Evolutionary conservation across 2,797 vertebrate species (phyloP), one percentile per base, ranked within the genome.

Genomic region (Psittacula derbiana): DNA sequence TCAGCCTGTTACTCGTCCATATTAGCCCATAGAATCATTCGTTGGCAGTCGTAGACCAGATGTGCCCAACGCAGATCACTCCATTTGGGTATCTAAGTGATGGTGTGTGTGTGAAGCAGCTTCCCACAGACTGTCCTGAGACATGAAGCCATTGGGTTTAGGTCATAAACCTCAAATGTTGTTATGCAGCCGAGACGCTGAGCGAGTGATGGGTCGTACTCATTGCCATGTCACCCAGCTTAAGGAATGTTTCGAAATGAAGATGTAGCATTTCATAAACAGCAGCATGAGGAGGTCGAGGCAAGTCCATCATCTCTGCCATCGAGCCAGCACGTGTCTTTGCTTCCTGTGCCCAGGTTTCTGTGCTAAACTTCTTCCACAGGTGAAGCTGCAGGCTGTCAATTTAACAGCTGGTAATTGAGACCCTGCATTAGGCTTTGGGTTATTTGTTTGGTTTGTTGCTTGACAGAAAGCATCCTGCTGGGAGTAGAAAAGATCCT

Each of bases 1-100:
- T 96, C 93, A 96, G 93, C 92, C 90, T 81, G 86, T 95, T 90
- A 92, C 91, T 94, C 50, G 95, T 96, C 94, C 95, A 91, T 96
- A 84, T 93, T 96, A 96, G 96, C 89, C 93, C 95, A 97, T 93
- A 92, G 92, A 95, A 21, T 83, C 93, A 95, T 95, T 64, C 4
- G 80, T 94, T 81, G 88, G 92, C 84, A 10, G 82, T 66, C 33
- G 49, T 67, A 73, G 92, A 55, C 13, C 90, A 73, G 84, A 76
- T 82, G 89, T 80, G 93, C 92, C 81, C 33, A 72, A 70, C 27
- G 60, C 90, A 87, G 66, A 86, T 91, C 94, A 83, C 93, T 88
- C 91, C 96, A 86, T 83, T 58, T 50, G 92, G 92, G 85, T 52
- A 62, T 36, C 79, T 58, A 52, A 16, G 20, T 41, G 64, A 41